These are phyloP conservation scores for Crocuta crocuta DNA, from an alignment of 2,113 vertebrate genomes.

Conservation along the genomic window DNA sequence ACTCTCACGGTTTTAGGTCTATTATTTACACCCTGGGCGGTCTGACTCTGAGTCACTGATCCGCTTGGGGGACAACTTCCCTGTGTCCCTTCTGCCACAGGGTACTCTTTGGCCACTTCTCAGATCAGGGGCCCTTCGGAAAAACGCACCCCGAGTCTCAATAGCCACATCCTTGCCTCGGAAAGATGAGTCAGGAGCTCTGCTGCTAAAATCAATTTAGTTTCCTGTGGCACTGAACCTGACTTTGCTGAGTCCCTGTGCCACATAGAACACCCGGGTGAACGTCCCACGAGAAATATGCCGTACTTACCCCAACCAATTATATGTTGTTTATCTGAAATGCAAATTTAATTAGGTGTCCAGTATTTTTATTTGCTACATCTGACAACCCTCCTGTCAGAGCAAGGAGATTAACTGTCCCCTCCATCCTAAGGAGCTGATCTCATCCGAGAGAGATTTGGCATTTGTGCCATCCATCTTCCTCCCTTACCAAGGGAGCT, in stretches of 20 bases:
- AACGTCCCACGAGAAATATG: not conserved
- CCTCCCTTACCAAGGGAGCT: not conserved
- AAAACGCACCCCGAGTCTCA: not conserved
- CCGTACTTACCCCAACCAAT: not conserved
- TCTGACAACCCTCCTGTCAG: not conserved
- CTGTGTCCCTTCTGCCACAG: no score
- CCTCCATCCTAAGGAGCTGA: constrained; percentile 38
- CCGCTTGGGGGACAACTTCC: no score
- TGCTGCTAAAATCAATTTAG: not conserved
- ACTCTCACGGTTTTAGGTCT: not conserved
- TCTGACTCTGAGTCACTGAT: not conserved
- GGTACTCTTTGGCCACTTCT: not conserved
- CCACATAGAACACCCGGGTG: not conserved
- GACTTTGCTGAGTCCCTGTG: not conserved
- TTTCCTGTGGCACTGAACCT: not conserved
- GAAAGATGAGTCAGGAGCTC: not conserved
- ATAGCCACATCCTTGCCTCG: not conserved
- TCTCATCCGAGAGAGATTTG: constrained; percentile 48
- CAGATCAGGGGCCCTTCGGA: not conserved
- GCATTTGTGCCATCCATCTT: not conserved
- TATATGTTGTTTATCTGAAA: not conserved
- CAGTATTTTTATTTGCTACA: not conserved
- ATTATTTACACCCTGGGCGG: fast-evolving
- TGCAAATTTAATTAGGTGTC: not conserved
- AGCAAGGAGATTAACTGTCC: constrained; percentile 49